These are phyloP conservation scores for Psittacara wagleri DNA, from an alignment of 2,113 vertebrate genomes.

Conservation along the genomic window DNA sequence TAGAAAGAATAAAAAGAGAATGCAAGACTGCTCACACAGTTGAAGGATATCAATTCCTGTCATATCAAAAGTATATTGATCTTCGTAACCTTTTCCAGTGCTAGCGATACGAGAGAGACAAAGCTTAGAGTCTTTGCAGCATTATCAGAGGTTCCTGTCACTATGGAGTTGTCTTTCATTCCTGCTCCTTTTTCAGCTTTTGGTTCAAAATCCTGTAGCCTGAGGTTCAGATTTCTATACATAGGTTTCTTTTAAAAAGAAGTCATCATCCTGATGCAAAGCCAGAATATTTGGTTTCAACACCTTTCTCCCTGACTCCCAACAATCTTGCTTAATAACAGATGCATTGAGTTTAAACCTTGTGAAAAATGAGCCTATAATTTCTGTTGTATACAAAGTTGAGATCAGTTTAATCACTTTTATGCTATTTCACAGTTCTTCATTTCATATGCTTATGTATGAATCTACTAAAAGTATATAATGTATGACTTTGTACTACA, in stretches of 20 bases:
- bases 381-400: constrained; percentile 3
- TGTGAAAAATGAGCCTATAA: neutral
- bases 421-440: constrained; percentile 39
- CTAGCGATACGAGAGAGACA: neutral
- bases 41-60: neutral
- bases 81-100: neutral
- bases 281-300: neutral
- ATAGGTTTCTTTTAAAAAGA: neutral
- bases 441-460: neutral
- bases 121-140: neutral
- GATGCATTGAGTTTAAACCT: neutral
- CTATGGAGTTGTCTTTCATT: neutral
- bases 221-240: neutral
- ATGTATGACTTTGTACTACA: constrained; percentile 45
- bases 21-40: neutral
- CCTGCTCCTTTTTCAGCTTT: neutral
- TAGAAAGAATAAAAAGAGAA: neutral
- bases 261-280: neutral
- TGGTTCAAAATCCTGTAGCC: neutral
- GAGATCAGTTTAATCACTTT: constrained; percentile 32
- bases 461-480: constrained; percentile 61
- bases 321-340: neutral
- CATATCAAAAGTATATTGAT: neutral
- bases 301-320: neutral
- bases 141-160: neutral